Conservation (phyloP, 2,797 vertebrate species). For the Telmatherina bonti region DNA sequence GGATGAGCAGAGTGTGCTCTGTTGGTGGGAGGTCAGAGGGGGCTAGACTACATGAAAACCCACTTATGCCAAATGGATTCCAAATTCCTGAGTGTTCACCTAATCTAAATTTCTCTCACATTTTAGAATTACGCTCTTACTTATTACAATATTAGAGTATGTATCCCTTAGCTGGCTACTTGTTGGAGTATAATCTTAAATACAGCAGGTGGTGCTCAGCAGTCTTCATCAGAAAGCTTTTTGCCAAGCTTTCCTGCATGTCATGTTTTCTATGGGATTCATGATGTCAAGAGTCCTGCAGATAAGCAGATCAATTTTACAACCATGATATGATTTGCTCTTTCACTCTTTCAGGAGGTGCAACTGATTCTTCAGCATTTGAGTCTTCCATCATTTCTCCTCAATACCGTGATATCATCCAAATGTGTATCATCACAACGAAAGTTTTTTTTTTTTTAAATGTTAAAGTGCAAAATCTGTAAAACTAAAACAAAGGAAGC, state of each 20-base stretch:
- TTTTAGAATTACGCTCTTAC: background rate
- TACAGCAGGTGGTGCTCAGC: slow-evolving; percentile 15
- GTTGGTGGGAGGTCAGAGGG: slow-evolving; percentile 35
- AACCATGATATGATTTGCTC: background rate
- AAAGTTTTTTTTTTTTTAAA: too few species aligned
- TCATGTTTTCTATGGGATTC: background rate
- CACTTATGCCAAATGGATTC: slow-evolving; percentile 9
- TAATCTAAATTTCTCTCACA: slow-evolving; percentile 1
- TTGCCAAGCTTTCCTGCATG: background rate
- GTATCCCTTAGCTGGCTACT: background rate
- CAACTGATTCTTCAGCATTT: slow-evolving; percentile 71
- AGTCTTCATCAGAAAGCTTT: background rate
- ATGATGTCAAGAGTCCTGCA: background rate
- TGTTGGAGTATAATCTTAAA: slow-evolving; percentile 1
- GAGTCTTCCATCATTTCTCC: slow-evolving; percentile 71
- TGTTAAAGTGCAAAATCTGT: background rate
- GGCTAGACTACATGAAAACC: slow-evolving; percentile 17
- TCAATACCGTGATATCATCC: slow-evolving; percentile 87
- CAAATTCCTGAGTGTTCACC: background rate
- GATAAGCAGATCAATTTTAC: background rate
- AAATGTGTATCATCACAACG: slow-evolving; percentile 82
- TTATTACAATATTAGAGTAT: background rate
- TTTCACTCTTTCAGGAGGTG: slow-evolving; percentile 3
- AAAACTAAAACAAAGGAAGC: background rate
- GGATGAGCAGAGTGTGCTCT: slow-evolving; percentile 52